Evolutionary conservation across 1,140 invertebrate genomes (phyloP).

Genomic region (Drosophila saltans): DNA sequence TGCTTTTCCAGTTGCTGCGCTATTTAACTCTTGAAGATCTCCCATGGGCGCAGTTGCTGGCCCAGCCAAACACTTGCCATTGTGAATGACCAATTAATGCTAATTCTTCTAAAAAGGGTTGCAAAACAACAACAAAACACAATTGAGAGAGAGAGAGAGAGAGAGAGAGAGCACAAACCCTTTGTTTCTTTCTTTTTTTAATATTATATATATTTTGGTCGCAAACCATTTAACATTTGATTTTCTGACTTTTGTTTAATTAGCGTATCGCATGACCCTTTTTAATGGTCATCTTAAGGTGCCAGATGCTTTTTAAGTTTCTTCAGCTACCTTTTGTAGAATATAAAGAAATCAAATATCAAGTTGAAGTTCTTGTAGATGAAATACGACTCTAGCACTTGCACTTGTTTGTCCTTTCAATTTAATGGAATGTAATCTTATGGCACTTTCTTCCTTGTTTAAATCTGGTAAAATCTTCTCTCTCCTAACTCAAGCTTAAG

Average conservation of each 20-base stretch:
- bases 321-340: neutral
- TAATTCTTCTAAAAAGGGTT: constrained; percentile 52
- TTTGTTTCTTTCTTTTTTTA: too few species aligned
- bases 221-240: constrained; percentile 66
- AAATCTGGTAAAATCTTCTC: too few species aligned
- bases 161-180: neutral
- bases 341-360: neutral
- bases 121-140: neutral
- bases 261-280: constrained; percentile 59
- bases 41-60: constrained; percentile 53
- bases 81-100: constrained; percentile 72
- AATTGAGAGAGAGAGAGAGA: too few species aligned
- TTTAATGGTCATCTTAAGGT: constrained; percentile 44
- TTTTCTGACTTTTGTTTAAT: constrained; percentile 54
- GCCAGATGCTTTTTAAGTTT: constrained; percentile 29
- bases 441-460: too few species aligned
- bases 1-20: constrained; percentile 12
- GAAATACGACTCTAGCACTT: too few species aligned
- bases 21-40: constrained; percentile 45
- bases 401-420: too few species aligned
- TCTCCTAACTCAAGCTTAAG: too few species aligned
- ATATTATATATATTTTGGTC: constrained; percentile 50
- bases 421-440: too few species aligned
- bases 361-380: too few species aligned
- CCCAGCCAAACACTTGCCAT: constrained; percentile 37